phyloP scores from a whole-genome alignment of 1,140 invertebrate genomes.

The Drosophila nebulosa region DNA sequence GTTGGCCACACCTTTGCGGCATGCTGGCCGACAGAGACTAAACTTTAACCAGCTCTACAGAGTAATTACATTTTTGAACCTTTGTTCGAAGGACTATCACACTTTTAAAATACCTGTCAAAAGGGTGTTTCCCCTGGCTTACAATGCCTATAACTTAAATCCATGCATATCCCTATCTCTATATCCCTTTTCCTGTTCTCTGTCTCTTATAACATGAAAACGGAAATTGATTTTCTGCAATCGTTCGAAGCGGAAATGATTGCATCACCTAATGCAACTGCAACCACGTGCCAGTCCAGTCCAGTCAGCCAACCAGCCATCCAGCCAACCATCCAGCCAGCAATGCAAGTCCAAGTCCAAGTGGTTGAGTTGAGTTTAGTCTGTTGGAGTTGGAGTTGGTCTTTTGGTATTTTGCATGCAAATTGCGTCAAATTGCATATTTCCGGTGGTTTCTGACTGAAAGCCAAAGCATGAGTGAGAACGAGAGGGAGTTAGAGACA shows the following conservation, averaged over 20 bases:
- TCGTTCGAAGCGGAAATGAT: slow-evolving; percentile 69
- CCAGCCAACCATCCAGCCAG: neutral
- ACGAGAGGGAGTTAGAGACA: neutral
- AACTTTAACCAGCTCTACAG: neutral
- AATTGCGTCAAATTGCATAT: slow-evolving; percentile 79
- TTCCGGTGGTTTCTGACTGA: slow-evolving; percentile 53
- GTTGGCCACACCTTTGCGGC: neutral
- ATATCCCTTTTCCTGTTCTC: neutral
- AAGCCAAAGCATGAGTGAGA: neutral
- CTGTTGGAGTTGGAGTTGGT: slow-evolving; percentile 27
- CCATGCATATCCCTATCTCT: neutral
- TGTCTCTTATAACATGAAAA: slow-evolving; percentile 16
- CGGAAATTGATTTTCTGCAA: slow-evolving; percentile 72
- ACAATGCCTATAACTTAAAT: neutral
- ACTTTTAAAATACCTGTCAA: neutral
- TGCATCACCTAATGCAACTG: slow-evolving; percentile 71
- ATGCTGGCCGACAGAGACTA: neutral
- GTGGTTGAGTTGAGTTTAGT: neutral
- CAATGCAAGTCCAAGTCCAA: neutral
- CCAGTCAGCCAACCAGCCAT: neutral
- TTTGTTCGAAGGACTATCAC: neutral
- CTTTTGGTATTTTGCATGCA: slow-evolving; percentile 54
- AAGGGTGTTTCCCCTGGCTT: neutral
- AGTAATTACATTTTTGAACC: neutral
- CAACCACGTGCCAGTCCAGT: slow-evolving; percentile 45